Percentiles rank a stretch among this genome's conserved stretches.
Evolutionary conservation across 2,888 invertebrate species (phyloP).

Genomic region (Norana najaformis): DNA sequence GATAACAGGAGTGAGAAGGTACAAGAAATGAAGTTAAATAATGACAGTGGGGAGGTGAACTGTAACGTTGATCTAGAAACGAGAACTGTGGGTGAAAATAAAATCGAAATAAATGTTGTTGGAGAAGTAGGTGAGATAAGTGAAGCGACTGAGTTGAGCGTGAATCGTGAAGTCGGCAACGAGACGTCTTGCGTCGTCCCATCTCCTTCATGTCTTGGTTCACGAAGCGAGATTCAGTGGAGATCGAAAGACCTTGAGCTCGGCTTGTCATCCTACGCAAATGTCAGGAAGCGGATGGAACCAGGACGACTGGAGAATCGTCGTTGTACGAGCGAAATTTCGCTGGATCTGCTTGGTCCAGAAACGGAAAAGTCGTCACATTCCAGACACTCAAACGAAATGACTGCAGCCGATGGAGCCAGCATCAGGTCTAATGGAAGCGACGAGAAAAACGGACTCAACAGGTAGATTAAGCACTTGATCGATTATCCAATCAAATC

Average conservation of each 20-base stretch:
- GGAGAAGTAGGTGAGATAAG: not conserved
- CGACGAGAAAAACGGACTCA: not conserved
- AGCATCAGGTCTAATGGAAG: constrained; percentile 14
- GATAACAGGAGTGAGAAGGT: not conserved
- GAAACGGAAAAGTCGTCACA: not conserved
- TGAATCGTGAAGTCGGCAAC: not conserved
- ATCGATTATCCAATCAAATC: too few relatives aligned
- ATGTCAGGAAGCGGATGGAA: not conserved
- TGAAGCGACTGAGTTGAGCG: not conserved
- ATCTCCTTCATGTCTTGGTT: not conserved
- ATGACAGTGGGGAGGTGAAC: not conserved
- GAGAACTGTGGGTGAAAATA: not conserved
- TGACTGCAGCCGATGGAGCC: not conserved
- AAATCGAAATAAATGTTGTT: not conserved
- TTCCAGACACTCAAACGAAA: not conserved
- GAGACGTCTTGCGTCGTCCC: not conserved
- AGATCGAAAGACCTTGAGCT: not conserved
- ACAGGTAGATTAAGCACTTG: not conserved
- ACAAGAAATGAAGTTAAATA: not conserved
- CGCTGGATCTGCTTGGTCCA: not conserved
- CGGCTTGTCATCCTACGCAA: not conserved
- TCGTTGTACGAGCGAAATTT: not conserved
- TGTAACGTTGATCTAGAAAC: not conserved
- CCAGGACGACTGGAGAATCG: constrained; percentile 15
- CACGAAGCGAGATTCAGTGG: not conserved